Base-by-base conservation (phyloP, 2,888 invertebrate genomes). In the Zhuqinia jingwanae region DNA sequence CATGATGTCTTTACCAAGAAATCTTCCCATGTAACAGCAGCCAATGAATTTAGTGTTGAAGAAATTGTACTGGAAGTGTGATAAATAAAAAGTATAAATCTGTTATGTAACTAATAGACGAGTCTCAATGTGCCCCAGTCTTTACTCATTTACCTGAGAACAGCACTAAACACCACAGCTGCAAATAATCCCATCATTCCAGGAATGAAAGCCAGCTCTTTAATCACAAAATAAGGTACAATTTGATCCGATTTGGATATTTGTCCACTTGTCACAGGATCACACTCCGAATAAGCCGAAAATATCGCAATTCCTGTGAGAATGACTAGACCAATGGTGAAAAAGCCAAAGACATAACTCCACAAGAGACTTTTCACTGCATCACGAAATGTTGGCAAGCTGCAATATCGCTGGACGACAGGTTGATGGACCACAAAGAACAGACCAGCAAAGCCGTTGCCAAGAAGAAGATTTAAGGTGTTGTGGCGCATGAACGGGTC, bases 401-500 rank as follows among this genome's bases (percentile, higher is more conserved):
- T 85, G 84, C 89, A 89, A 30, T 90, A 91, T 36, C 91, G 68
- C 47, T 91, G 91, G 2, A 91, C 89, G 13, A 89, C 87, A 15
- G 89, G 90, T 76, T 90, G 91, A 65, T 90, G 90, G 5, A 87
- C 85, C 58, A 77, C 75, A 79, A 15, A 90, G 17, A 81, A 89
- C 17, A 91, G 63, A 8, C 85, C 89, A 1, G 89, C 63, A 68
- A 90, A 89, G 10, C 90, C 89, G 22, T 88, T 83, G 5, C 91
- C 90, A 0, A 91, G 36, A 1, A 90, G 8, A 42, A 91, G 83
- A 30, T 90, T 91, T 1, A 90, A 70, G 0, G 90, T 90, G 36
- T 90, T 91, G 80, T 91, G 90, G 47, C 91, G 42, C 89, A 90
- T 89, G 68, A 91, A 90, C 0, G 90, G 90, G 53, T 91, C 91